phyloP scores from a whole-genome alignment of 2,797 vertebrate genomes.

The Smutsia gigantea region DNA sequence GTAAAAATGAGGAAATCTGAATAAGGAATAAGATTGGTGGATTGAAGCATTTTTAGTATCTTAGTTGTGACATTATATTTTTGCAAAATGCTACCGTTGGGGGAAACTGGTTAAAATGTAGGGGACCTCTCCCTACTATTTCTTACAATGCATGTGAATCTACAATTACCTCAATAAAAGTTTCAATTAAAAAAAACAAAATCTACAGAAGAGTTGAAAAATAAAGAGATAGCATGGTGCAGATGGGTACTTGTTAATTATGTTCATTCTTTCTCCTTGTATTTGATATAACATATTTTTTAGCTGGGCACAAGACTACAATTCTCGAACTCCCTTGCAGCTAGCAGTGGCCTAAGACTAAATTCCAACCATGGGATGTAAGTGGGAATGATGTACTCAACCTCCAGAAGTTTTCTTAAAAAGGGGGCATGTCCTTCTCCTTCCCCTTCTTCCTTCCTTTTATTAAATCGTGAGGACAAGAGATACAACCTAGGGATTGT shows the following conservation, averaged over 20 bases:
- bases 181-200: background rate
- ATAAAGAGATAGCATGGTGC: background rate
- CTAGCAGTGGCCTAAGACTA: background rate
- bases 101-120: background rate
- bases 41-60: background rate
- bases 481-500: background rate
- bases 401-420: background rate
- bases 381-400: background rate
- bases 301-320: background rate
- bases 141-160: background rate
- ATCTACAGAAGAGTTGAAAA: slow-evolving; percentile 12
- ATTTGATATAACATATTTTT: background rate
- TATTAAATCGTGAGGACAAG: background rate
- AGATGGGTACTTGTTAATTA: background rate
- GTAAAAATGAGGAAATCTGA: background rate
- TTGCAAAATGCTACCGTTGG: background rate
- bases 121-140: background rate
- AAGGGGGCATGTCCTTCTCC: background rate
- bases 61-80: background rate
- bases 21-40: background rate
- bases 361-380: background rate
- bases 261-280: background rate
- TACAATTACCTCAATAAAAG: slow-evolving; percentile 17
- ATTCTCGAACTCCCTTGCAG: background rate
- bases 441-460: background rate